Evolutionary conservation across 2,113 vertebrate species (phyloP).

Genomic region (Typhlomys cinereus): DNA sequence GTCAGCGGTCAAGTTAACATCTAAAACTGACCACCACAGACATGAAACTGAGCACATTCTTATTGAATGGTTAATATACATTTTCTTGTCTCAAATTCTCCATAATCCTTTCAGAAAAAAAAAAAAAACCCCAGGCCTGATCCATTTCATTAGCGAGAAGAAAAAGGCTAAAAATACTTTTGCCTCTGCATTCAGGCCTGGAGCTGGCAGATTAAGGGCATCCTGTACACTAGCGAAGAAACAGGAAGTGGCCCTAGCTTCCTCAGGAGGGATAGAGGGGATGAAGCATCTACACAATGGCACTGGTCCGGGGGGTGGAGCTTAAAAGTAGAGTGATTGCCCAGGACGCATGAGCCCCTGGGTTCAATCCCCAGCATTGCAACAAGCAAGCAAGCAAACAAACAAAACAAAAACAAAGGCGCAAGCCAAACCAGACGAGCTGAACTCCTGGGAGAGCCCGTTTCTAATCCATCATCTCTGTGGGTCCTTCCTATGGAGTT

Average conservation of each 20-base stretch:
- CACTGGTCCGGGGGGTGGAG: neutral
- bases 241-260: neutral
- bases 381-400: neutral
- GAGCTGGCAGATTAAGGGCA: neutral
- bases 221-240: neutral
- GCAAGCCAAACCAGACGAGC: neutral
- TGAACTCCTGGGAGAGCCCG: neutral
- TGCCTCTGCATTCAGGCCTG: too few relatives aligned
- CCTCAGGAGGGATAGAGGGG: neutral
- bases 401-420: neutral
- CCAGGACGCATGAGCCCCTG: neutral
- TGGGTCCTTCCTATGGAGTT: too few relatives aligned
- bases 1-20: too few relatives aligned
- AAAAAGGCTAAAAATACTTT: neutral
- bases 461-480: too few relatives aligned
- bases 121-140: neutral
- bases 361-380: neutral
- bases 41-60: neutral
- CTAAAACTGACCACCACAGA: too few relatives aligned
- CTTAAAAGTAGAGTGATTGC: neutral
- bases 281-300: neutral
- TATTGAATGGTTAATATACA: neutral
- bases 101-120: neutral
- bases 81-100: neutral
- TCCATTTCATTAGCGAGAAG: neutral